Evolutionary conservation across 2,888 invertebrate genomes (phyloP).

Genomic region (Tanytarsus gracilentus): DNA sequence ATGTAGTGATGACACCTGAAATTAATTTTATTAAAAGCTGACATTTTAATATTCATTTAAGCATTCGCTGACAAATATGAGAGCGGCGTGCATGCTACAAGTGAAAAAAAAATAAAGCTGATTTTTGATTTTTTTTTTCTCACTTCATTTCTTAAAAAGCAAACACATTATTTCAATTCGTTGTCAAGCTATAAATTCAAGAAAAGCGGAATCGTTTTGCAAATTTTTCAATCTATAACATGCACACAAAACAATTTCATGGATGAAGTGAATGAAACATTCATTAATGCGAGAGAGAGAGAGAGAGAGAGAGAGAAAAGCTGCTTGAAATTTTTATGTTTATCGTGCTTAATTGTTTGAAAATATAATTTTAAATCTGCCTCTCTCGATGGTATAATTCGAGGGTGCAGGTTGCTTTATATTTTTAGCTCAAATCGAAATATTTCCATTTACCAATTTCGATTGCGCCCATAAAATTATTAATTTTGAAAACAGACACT

Average conservation of each 20-base stretch:
- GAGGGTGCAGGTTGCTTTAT: too few relatives aligned
- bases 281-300: background rate
- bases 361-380: background rate
- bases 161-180: too few relatives aligned
- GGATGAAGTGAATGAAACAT: slow-evolving; percentile 15
- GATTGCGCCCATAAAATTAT: too few relatives aligned
- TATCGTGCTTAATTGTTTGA: slow-evolving; percentile 22
- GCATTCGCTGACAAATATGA: background rate
- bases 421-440: too few relatives aligned
- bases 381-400: background rate
- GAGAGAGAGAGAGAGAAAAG: background rate
- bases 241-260: slow-evolving; percentile 8
- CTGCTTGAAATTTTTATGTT: slow-evolving; percentile 17
- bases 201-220: too few relatives aligned
- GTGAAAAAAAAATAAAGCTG: too few relatives aligned
- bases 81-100: background rate
- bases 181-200: too few relatives aligned
- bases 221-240: background rate
- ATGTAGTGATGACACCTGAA: background rate
- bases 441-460: too few relatives aligned
- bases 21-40: background rate
- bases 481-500: too few relatives aligned
- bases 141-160: too few relatives aligned
- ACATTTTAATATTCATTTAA: background rate
- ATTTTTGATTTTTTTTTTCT: too few relatives aligned